A percentile compares a stretch with the other conserved stretches of the same genome.
Conservation (phyloP, 2,113 vertebrate genomes). For the Acinonyx jubatus region DNA sequence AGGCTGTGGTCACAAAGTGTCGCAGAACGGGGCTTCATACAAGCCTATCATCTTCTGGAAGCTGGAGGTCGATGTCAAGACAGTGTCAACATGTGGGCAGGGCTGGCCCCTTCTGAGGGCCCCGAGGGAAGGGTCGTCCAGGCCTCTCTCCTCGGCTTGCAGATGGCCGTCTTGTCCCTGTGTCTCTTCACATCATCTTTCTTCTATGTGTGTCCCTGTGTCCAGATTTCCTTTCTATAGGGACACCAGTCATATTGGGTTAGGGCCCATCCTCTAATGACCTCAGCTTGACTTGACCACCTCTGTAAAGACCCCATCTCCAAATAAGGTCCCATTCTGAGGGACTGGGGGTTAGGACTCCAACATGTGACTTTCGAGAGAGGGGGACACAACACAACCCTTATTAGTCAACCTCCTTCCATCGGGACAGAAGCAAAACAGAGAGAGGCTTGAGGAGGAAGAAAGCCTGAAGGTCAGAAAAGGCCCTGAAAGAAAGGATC, state of each 20-base stretch:
- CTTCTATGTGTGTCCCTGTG: background rate
- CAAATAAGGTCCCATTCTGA: background rate
- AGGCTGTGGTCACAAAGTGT: accelerated
- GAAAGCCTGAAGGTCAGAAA: background rate
- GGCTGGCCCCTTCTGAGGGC: accelerated
- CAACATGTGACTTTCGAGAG: background rate
- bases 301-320: background rate
- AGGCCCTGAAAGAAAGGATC: background rate
- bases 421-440: background rate
- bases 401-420: background rate
- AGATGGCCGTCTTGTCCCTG: background rate
- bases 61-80: background rate
- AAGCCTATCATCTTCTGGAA: background rate
- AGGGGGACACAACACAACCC: background rate
- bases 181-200: background rate
- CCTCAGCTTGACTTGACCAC: background rate
- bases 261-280: too few relatives aligned
- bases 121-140: background rate
- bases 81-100: background rate
- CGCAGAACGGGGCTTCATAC: background rate
- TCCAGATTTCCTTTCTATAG: background rate
- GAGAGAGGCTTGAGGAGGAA: background rate
- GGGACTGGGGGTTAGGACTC: too few relatives aligned
- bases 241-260: background rate
- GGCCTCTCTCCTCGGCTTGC: background rate